phyloP scores from a whole-genome alignment of 2,797 vertebrate species.

The Astyanax mexicanus region DNA sequence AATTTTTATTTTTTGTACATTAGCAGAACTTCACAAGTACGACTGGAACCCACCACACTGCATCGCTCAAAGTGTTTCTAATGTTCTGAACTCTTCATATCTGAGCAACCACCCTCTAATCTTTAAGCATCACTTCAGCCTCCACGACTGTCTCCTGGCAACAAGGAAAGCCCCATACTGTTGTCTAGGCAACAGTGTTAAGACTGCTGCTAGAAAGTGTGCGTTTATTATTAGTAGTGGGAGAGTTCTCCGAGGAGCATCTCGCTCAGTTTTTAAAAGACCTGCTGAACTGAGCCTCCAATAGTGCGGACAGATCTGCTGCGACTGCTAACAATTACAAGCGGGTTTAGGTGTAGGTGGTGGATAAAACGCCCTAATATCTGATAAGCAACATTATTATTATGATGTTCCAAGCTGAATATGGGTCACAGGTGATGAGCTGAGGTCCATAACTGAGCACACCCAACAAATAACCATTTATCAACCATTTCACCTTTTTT shows the following conservation, averaged over 20 bases:
- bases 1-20: slow-evolving; percentile 10
- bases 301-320: not conserved
- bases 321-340: not conserved
- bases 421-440: not conserved
- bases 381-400: not conserved
- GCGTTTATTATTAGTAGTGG: slow-evolving; percentile 45
- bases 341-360: not conserved
- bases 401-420: not conserved
- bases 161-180: slow-evolving; percentile 82
- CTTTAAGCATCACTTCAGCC: slow-evolving; percentile 44
- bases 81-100: slow-evolving; percentile 38
- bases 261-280: slow-evolving; percentile 11
- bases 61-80: slow-evolving; percentile 15
- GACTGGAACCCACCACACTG: not conserved
- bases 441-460: not conserved
- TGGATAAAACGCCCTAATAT: not conserved
- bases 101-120: slow-evolving; percentile 27
- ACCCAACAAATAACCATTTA: too few species aligned
- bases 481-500: too few species aligned
- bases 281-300: slow-evolving; percentile 1
- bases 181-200: slow-evolving; percentile 76
- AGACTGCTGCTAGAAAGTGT: slow-evolving; percentile 61
- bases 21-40: not conserved
- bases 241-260: slow-evolving; percentile 23
- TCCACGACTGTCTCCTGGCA: slow-evolving; percentile 59